Conservation (phyloP, 2,113 vertebrate genomes). For the Otus sunia region DNA sequence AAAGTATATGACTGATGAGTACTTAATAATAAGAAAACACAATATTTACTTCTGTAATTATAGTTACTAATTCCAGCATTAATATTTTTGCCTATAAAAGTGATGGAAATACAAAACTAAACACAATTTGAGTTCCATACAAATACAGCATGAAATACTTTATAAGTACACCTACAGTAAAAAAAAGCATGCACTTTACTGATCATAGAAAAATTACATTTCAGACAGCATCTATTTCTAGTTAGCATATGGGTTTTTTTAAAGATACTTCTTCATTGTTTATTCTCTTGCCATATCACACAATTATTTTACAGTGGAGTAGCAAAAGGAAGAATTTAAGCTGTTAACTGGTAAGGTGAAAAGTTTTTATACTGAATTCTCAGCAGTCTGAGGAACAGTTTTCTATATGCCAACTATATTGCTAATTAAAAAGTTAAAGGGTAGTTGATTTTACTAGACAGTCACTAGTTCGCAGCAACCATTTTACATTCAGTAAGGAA, state of each 20-base stretch:
- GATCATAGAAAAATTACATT: not conserved
- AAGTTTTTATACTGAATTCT: not conserved
- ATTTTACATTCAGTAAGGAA: not conserved
- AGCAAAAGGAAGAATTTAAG: not conserved
- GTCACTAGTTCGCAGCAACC: not conserved
- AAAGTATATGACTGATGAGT: not conserved
- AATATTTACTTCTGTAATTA: not conserved
- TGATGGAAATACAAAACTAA: not conserved
- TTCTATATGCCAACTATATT: not conserved
- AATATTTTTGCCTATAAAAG: not conserved
- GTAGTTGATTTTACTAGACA: not conserved
- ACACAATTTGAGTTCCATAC: not conserved
- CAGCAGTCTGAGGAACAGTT: not conserved
- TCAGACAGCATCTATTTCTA: not conserved
- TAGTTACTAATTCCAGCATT: not conserved
- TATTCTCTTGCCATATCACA: not conserved
- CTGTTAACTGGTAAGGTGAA: not conserved
- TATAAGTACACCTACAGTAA: not conserved
- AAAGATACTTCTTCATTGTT: not conserved
- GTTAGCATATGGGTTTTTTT: rapidly evolving
- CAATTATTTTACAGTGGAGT: not conserved
- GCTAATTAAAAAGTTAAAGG: not conserved
- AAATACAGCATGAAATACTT: not conserved
- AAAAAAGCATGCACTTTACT: not conserved
- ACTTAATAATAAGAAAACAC: not conserved